Base-by-base conservation (phyloP, 2,113 vertebrate species). In the Ammospiza caudacuta region DNA sequence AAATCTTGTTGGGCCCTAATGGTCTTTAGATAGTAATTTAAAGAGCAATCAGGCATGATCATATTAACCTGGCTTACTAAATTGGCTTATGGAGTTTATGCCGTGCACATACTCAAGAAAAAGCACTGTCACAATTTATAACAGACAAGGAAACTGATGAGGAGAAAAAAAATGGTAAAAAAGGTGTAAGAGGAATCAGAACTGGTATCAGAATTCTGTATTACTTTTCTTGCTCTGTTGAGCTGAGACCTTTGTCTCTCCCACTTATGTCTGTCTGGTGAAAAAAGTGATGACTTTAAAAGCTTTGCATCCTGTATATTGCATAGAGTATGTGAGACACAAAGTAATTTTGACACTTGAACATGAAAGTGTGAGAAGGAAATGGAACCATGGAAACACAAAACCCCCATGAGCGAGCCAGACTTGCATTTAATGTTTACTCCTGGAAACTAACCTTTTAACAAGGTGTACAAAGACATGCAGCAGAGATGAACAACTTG, bases 211-310 rank as follows among this genome's bases (percentile, higher is more conserved):
- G 57, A 90, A 54, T 22, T 94, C 44, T 7, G 1, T 5, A 39
- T 17, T 70, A 76, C 11, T 58, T 27, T 35, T n/a, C 74, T 74
- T 85, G 31, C 23, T 84, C 8, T 61, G 64, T 63, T 88, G 67
- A 93, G 27, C 61, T 54, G 82, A 93, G 57, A 78, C 76, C 37
- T 80, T 81, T 90, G 57, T 77, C 68, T 92, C 63, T 69, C 35
- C 82, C 44, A n/a, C 4, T 92, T 86, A 78, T 13, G 9, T 95
- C 68, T 93, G 16, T 5, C 24, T 73, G n/a, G 15, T 83, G 55
- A 62, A 90, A 91, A 88, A 90, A n/a, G 12, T 46, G 29, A 74
- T 89, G 37, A 67, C 44, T 89, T 86, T 92, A 77, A 95, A 96
- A 94, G 80, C 80, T 89, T 96, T 95, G 23, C 52, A 61, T 76